Percentiles rank a stretch among this genome's conserved stretches.
phyloP scores from a whole-genome alignment of 2,888 invertebrate genomes.

The Leistus spinibarbis region DNA sequence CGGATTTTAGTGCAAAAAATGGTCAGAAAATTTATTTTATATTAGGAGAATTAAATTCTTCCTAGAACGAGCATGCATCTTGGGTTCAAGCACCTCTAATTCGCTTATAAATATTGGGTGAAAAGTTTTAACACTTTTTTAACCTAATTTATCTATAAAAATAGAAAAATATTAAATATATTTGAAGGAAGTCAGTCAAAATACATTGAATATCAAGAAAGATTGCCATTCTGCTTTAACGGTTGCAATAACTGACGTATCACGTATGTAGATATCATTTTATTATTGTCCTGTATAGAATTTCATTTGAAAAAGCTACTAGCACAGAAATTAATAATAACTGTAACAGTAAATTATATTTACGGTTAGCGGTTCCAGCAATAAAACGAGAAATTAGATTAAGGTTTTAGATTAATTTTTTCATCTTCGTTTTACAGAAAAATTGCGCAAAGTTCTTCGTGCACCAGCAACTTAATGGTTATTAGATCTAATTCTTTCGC shows the following conservation, averaged over 20 bases:
- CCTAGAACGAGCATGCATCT: no score
- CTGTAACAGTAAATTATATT: slow-evolving; percentile 20
- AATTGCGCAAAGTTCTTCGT: slow-evolving; percentile 5
- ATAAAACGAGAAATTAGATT: slow-evolving; percentile 3
- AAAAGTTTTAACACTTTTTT: no score
- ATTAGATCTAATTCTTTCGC: slow-evolving; percentile 27
- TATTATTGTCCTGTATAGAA: neutral
- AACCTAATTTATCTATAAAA: no score
- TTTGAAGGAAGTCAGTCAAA: no score
- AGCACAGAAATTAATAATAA: slow-evolving; percentile 18
- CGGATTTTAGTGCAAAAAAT: no score
- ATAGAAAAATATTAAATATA: no score
- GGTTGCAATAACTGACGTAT: neutral
- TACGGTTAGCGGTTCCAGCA: neutral
- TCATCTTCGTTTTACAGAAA: neutral
- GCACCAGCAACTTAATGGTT: slow-evolving; percentile 24
- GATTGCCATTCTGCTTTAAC: no score
- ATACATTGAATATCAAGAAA: no score
- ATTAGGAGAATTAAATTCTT: no score
- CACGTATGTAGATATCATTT: neutral
- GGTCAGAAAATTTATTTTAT: no score
- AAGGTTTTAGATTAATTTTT: neutral
- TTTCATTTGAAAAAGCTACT: neutral
- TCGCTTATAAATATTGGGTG: no score
- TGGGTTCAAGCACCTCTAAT: no score